Evolutionary conservation across 2,113 vertebrate genomes (phyloP).

Genomic region (Otus sunia): DNA sequence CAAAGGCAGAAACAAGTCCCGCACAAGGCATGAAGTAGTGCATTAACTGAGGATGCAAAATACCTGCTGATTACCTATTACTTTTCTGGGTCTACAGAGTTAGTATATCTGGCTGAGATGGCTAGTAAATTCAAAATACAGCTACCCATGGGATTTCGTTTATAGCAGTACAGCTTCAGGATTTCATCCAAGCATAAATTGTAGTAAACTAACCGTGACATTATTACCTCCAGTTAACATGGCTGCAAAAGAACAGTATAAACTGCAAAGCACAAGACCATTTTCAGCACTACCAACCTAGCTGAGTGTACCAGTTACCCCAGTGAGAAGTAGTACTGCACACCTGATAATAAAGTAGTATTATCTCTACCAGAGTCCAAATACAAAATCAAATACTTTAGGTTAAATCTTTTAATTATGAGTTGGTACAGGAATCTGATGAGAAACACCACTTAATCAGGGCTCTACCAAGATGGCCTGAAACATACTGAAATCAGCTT

Average conservation of each 20-base stretch:
- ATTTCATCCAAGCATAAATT: background rate
- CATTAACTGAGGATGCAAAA: background rate
- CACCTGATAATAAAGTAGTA: background rate
- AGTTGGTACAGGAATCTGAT: background rate
- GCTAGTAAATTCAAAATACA: background rate
- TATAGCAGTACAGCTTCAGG: background rate
- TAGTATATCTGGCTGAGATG: background rate
- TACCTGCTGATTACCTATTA: background rate
- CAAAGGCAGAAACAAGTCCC: background rate
- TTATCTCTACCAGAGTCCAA: background rate
- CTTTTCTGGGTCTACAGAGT: background rate
- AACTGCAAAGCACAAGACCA: background rate
- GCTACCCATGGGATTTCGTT: background rate
- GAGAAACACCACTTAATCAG: background rate
- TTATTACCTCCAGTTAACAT: background rate
- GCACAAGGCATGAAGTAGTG: background rate
- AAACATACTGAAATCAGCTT: background rate
- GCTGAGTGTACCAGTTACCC: background rate
- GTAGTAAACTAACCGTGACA: background rate
- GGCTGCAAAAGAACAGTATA: background rate
- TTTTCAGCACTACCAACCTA: background rate
- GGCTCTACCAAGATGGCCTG: background rate
- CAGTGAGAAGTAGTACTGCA: background rate
- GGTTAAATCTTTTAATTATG: background rate
- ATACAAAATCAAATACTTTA: background rate